phyloP scores from a whole-genome alignment of 2,888 invertebrate species.

The Hydrotaea cyrtoneurina region DNA sequence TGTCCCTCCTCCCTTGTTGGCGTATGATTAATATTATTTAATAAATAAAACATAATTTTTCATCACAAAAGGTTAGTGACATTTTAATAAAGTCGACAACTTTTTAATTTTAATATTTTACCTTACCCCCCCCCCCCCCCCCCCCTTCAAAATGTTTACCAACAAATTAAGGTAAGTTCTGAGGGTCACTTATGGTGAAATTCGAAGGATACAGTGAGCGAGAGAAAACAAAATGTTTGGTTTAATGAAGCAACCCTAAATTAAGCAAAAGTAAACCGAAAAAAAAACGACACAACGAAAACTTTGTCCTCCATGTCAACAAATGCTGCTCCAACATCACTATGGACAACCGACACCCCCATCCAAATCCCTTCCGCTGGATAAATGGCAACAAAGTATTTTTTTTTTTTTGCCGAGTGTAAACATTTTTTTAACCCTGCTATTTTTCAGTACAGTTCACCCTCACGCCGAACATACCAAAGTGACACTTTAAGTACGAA shows the following conservation, averaged over 20 bases:
- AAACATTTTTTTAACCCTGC: slow-evolving; percentile 11
- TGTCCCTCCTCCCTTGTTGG: not conserved
- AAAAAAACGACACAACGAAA: not conserved
- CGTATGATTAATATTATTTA: slow-evolving; percentile 5
- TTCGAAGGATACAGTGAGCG: no score
- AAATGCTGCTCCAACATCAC: no score
- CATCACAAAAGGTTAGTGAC: not conserved
- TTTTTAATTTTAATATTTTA: not conserved
- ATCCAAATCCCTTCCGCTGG: not conserved
- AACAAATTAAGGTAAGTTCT: slow-evolving; percentile 30
- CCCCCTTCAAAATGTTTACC: not conserved
- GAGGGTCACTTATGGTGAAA: not conserved
- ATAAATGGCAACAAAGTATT: slow-evolving; percentile 2
- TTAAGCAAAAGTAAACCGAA: not conserved
- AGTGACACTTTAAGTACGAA: slow-evolving; percentile 62
- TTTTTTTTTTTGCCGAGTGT: not conserved
- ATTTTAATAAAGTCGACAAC: not conserved
- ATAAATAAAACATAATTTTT: not conserved
- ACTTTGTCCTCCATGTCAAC: not conserved
- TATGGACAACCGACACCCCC: no score
- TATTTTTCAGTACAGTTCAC: slow-evolving; percentile 35
- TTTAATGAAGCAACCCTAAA: slow-evolving; percentile 20
- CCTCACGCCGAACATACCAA: slow-evolving; percentile 55
- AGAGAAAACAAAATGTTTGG: not conserved
- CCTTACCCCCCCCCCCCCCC: no score